Percentiles rank a stretch among this genome's conserved stretches.
phyloP scores from a whole-genome alignment of 2,113 vertebrate species.

The Eolophus roseicapilla region DNA sequence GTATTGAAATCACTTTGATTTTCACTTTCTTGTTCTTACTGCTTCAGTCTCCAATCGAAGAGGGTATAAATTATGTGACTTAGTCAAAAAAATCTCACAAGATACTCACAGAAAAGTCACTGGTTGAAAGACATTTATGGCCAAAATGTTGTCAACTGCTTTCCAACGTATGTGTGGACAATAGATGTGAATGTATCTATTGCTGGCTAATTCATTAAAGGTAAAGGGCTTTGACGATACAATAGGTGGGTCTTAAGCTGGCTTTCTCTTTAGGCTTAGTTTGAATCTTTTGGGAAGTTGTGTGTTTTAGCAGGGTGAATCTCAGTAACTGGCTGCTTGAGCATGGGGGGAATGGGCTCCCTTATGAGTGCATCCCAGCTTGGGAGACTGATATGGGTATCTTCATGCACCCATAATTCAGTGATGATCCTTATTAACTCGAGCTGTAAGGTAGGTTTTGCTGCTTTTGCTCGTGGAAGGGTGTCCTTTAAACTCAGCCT shows the following conservation, averaged over 20 bases:
- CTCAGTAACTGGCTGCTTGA: neutral
- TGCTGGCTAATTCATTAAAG: neutral
- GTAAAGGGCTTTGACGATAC: neutral
- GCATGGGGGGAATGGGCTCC: neutral
- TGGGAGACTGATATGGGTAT: accelerated
- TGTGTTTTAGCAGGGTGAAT: neutral
- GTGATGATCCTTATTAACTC: neutral
- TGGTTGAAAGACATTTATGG: neutral
- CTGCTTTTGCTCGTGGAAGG: neutral
- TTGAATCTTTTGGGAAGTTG: neutral
- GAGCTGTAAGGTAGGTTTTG: neutral
- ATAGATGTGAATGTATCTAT: no score
- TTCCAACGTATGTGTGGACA: neutral
- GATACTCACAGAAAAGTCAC: neutral
- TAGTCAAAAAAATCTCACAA: neutral
- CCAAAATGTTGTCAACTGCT: neutral
- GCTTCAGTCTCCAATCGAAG: neutral
- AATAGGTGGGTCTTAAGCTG: neutral
- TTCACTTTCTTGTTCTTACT: neutral
- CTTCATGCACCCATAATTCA: neutral
- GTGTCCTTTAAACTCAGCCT: neutral
- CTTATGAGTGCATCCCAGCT: accelerated
- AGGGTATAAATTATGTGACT: accelerated
- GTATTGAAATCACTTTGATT: constrained; percentile 31
- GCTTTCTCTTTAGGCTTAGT: neutral